Percentiles rank a stretch among this genome's conserved stretches.
Conservation (phyloP, 1,140 invertebrate genomes). For the Heliconius nattereri region DNA sequence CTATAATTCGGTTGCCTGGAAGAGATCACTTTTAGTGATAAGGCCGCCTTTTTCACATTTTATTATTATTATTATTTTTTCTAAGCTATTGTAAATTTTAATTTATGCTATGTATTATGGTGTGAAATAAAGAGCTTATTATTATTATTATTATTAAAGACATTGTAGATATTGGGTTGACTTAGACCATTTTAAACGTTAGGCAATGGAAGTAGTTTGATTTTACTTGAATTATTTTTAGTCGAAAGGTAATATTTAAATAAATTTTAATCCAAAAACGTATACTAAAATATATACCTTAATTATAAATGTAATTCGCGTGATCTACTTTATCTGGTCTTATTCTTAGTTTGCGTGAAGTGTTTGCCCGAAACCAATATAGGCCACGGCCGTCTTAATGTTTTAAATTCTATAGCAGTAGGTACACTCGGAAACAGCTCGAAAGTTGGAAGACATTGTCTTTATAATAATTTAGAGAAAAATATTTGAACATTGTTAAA, state of each 20-base stretch:
- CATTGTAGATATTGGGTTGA: too few relatives aligned
- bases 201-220: too few relatives aligned
- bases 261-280: not conserved
- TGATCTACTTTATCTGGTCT: not conserved
- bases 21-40: too few relatives aligned
- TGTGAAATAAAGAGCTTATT: too few relatives aligned
- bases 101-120: too few relatives aligned
- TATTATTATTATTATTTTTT: too few relatives aligned
- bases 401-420: slow-evolving; percentile 11
- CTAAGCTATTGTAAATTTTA: too few relatives aligned
- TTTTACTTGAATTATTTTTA: not conserved
- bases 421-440: not conserved
- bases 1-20: too few relatives aligned
- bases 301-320: not conserved
- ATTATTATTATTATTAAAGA: too few relatives aligned
- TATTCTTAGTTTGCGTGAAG: slow-evolving; percentile 5
- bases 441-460: slow-evolving; percentile 3
- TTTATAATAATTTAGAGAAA: slow-evolving; percentile 15
- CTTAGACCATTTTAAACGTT: too few relatives aligned
- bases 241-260: too few relatives aligned
- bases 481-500: slow-evolving; percentile 8
- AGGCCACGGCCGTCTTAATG: slow-evolving; percentile 9
- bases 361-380: not conserved
- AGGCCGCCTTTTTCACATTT: too few relatives aligned
- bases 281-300: not conserved